Evolutionary conservation across 2,113 vertebrate genomes (phyloP).

Genomic region (Apaloderma vittatum): DNA sequence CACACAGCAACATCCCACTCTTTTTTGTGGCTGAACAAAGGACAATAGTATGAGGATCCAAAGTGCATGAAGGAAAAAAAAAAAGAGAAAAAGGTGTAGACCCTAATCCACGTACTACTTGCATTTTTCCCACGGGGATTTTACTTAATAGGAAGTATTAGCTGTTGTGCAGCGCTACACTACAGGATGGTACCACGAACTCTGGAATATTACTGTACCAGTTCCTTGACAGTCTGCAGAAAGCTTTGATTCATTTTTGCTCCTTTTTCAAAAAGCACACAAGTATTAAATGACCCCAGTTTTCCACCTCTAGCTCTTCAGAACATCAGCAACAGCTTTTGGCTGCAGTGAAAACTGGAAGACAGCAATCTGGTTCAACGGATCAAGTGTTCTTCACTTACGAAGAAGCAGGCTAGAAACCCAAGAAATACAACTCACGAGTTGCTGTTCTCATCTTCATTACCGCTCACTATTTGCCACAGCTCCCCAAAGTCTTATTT

Average conservation of each 20-base stretch:
- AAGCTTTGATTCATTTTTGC: neutral
- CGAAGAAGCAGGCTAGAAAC: neutral
- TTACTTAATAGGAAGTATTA: neutral
- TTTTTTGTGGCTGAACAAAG: neutral
- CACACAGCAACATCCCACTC: neutral
- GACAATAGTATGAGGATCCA: neutral
- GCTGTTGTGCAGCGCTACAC: neutral
- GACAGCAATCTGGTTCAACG: neutral
- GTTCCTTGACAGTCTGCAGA: neutral
- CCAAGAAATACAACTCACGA: neutral
- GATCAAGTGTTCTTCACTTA: neutral
- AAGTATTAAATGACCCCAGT: neutral
- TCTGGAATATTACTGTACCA: no score
- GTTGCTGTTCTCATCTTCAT: neutral
- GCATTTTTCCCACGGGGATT: neutral
- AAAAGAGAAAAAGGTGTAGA: neutral
- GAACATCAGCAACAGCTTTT: neutral
- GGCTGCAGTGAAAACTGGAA: neutral
- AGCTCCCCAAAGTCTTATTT: neutral
- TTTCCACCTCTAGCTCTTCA: neutral
- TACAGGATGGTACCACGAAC: neutral
- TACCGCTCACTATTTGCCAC: neutral
- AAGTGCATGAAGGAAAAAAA: rapidly evolving
- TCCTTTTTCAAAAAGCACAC: neutral
- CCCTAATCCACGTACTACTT: neutral